Evolutionary conservation across 2,888 invertebrate genomes (phyloP).

Genomic region (Spicauda simplicius): DNA sequence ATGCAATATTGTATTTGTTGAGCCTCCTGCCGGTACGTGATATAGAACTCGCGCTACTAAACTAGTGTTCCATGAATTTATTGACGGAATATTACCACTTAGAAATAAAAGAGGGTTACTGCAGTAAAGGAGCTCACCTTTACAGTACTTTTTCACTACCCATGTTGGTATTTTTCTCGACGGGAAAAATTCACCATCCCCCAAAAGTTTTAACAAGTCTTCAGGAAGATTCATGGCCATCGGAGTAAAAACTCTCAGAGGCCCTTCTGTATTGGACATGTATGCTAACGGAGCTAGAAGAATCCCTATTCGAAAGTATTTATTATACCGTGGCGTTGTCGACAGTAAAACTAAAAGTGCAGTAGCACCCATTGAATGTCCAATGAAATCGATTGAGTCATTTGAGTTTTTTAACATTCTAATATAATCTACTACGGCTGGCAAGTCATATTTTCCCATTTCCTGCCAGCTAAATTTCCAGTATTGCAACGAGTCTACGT

Average conservation of each 20-base stretch:
- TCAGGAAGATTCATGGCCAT: constrained; percentile 50
- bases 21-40: constrained; percentile 67
- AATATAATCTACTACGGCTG: constrained; percentile 64
- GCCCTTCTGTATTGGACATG: constrained; percentile 59
- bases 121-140: constrained; percentile 56
- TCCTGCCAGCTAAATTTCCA: constrained; percentile 72
- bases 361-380: constrained; percentile 72
- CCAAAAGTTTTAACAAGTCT: constrained; percentile 52
- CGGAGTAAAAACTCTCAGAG: constrained; percentile 53
- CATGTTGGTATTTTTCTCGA: constrained; percentile 56
- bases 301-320: constrained; percentile 61
- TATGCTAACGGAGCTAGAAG: constrained; percentile 64
- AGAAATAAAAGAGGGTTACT: constrained; percentile 66
- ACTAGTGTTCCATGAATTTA: constrained; percentile 48
- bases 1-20: constrained; percentile 65
- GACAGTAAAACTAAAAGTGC: constrained; percentile 65
- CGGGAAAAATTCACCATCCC: constrained; percentile 60
- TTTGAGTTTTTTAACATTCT: constrained; percentile 50
- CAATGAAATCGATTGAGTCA: constrained; percentile 61
- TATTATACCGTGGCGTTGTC: constrained; percentile 56
- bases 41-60: constrained; percentile 57
- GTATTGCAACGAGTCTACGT: constrained; percentile 51
- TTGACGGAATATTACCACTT: constrained; percentile 46
- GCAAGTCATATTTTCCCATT: constrained; percentile 67
- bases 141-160: constrained; percentile 58